Evolutionary conservation across 2,797 vertebrate species (phyloP).

Genomic region (Jordanella pulchra): DNA sequence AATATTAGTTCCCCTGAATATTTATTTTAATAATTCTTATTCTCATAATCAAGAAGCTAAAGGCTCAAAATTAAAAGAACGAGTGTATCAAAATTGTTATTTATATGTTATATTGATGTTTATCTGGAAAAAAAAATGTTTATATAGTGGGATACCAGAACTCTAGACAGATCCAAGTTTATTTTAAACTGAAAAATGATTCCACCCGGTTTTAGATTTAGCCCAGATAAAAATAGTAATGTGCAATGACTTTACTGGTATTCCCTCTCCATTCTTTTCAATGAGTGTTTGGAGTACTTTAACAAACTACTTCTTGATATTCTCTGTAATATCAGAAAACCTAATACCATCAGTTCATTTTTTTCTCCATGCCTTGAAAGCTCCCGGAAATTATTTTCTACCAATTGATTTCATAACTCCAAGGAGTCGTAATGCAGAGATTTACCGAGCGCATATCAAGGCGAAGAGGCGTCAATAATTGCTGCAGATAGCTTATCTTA

Average conservation of each 20-base stretch:
- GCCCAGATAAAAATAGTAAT: slow-evolving; percentile 20
- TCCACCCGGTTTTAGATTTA: slow-evolving; percentile 20
- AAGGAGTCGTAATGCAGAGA: too few species aligned
- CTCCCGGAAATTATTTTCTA: not conserved
- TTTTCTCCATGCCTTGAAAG: too few species aligned
- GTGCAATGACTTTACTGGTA: slow-evolving; percentile 1
- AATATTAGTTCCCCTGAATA: too few species aligned
- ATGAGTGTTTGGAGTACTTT: not conserved
- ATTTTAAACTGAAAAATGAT: not conserved
- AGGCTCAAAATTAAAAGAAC: too few species aligned
- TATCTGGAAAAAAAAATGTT: too few species aligned
- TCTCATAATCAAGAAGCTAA: too few species aligned
- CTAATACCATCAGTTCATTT: too few species aligned
- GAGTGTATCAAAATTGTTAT: too few species aligned
- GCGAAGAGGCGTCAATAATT: not conserved
- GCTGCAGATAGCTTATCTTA: slow-evolving; percentile 48
- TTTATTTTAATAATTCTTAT: too few species aligned
- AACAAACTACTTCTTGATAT: not conserved
- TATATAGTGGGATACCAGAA: not conserved
- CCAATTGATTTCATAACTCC: not conserved
- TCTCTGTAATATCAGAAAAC: too few species aligned
- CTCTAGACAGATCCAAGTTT: not conserved
- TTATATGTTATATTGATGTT: too few species aligned
- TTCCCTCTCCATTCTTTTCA: not conserved
- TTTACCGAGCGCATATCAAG: not conserved